Conservation (phyloP, 1,140 invertebrate species). For the Lysiphlebus fabarum region DNA sequence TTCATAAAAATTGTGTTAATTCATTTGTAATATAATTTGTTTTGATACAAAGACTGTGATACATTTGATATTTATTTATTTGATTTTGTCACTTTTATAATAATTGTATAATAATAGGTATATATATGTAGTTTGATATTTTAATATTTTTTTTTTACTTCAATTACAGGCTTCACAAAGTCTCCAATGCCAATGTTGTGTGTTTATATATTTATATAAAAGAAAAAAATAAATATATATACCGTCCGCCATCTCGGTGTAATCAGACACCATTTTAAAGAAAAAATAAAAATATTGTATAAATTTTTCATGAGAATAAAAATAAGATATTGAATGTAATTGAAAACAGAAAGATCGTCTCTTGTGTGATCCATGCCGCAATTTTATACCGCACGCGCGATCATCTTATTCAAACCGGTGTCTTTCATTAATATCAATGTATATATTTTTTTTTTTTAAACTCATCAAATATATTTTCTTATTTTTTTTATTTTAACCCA, state of each 20-base stretch:
- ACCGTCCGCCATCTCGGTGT: slow-evolving; percentile 52
- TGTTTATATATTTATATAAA: too few species aligned
- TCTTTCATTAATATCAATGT: background rate
- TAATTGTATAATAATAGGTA: background rate
- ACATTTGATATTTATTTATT: background rate
- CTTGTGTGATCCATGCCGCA: slow-evolving; percentile 47
- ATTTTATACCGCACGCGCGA: slow-evolving; percentile 5
- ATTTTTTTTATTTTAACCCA: too few species aligned
- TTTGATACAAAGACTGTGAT: too few species aligned
- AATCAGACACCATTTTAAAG: slow-evolving; percentile 53
- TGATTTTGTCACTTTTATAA: background rate
- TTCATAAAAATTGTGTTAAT: too few species aligned
- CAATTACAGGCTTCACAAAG: slow-evolving; percentile 41
- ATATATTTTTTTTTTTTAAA: too few species aligned
- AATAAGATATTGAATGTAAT: slow-evolving; percentile 37
- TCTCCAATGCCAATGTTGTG: slow-evolving; percentile 28
- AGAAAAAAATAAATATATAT: slow-evolving; percentile 22
- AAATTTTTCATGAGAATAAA: slow-evolving; percentile 20
- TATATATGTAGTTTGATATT: background rate
- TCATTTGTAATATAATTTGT: too few species aligned
- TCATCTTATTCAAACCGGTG: background rate
- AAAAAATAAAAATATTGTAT: slow-evolving; percentile 15
- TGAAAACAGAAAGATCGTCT: slow-evolving; percentile 43
- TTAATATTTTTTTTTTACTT: slow-evolving; percentile 28
- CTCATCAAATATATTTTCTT: too few species aligned